Evolutionary conservation across 2,113 vertebrate species (phyloP).

Genomic region (Eclectus roratus): DNA sequence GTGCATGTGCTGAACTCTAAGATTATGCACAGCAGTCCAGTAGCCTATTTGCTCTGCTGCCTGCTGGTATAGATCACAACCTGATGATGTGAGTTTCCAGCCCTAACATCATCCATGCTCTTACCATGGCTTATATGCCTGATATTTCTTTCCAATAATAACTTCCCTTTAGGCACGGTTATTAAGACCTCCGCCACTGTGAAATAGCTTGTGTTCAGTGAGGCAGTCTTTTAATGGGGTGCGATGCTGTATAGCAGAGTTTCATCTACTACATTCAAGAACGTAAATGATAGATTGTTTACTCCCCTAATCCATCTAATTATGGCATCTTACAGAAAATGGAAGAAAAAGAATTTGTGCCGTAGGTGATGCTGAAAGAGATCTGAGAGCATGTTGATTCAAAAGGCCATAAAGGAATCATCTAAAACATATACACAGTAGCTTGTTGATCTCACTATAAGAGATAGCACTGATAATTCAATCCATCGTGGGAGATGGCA

Average conservation of each 20-base stretch:
- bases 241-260: slow-evolving; percentile 11
- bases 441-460: neutral
- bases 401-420: neutral
- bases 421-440: neutral
- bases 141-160: slow-evolving; percentile 45
- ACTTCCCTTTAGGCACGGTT: slow-evolving; percentile 59
- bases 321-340: slow-evolving; percentile 27
- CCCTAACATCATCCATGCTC: neutral
- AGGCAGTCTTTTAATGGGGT: slow-evolving; percentile 55
- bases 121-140: slow-evolving; percentile 37
- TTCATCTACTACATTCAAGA: slow-evolving; percentile 46
- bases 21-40: neutral
- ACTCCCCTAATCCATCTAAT: slow-evolving; percentile 54
- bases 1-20: slow-evolving; percentile 20
- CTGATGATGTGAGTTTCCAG: slow-evolving; percentile 34
- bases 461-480: slow-evolving; percentile 14
- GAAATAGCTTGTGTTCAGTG: slow-evolving; percentile 55
- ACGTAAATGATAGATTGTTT: slow-evolving; percentile 30
- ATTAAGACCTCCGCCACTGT: slow-evolving; percentile 49
- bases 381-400: slow-evolving; percentile 12
- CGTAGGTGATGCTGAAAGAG: neutral
- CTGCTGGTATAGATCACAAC: slow-evolving; percentile 12
- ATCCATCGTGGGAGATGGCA: neutral
- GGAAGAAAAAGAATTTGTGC: slow-evolving; percentile 21
- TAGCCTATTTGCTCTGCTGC: slow-evolving; percentile 25